Conservation (phyloP, 2,888 invertebrate species). For the Drosophila multiciliata region DNA sequence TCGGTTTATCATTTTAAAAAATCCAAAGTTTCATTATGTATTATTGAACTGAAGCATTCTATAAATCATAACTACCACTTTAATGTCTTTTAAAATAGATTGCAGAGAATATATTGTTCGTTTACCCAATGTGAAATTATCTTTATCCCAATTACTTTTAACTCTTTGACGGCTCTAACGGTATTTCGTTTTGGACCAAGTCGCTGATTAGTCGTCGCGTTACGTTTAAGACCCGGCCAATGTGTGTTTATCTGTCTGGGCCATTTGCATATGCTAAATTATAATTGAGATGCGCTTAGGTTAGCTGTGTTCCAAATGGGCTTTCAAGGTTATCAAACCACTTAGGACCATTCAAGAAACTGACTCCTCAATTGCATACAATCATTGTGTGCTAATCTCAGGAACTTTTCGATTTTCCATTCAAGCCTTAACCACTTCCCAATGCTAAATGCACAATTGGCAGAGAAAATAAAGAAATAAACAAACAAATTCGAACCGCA, state of each 20-base stretch:
- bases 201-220: constrained; percentile 37
- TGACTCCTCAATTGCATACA: background rate
- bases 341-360: background rate
- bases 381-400: constrained; percentile 12
- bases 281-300: constrained; percentile 42
- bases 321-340: constrained; percentile 61
- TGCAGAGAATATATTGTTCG: constrained; percentile 21
- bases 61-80: background rate
- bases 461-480: constrained; percentile 12
- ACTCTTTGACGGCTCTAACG: constrained; percentile 65
- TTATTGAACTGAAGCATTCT: background rate
- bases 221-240: constrained; percentile 35
- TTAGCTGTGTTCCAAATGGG: constrained; percentile 6
- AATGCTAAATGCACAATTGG: constrained; percentile 37
- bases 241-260: constrained; percentile 77
- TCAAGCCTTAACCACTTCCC: constrained; percentile 40
- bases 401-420: constrained; percentile 14
- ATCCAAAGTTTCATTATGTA: background rate
- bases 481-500: constrained; percentile 65
- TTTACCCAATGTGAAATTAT: background rate
- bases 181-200: constrained; percentile 52
- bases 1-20: background rate
- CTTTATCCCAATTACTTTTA: constrained; percentile 16
- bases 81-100: background rate
- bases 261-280: constrained; percentile 66